These are phyloP conservation scores for Scaptodrosophila latifasciaeformis DNA, from an alignment of 2,888 invertebrate genomes.

Conservation along the genomic window DNA sequence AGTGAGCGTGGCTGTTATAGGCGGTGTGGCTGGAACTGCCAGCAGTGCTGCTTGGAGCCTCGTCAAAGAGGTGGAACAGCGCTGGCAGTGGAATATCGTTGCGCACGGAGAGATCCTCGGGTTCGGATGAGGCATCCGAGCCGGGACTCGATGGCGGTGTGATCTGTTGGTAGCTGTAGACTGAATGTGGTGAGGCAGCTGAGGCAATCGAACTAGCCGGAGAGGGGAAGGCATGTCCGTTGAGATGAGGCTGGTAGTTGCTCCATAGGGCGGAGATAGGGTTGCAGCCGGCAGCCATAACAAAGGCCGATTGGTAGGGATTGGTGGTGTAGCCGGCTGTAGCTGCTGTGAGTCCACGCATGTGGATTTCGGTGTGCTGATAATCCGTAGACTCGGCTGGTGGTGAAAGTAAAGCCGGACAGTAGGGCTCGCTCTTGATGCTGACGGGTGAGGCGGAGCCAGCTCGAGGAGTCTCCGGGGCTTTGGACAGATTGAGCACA, in stretches of 20 bases:
- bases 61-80: conserved; percentile 65
- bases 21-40: conserved; percentile 18
- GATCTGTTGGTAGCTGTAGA: conserved; percentile 61
- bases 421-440: conserved; percentile 24
- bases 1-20: conserved; percentile 20
- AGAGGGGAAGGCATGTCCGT: conserved; percentile 47
- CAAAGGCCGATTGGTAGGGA: conserved; percentile 66
- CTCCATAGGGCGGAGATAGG: conserved; percentile 68
- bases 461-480: conserved; percentile 31
- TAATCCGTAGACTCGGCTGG: conserved; percentile 53
- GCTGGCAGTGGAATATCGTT: conserved; percentile 72
- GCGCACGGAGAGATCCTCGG: conserved; percentile 73
- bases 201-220: conserved; percentile 54
- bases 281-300: conserved; percentile 67
- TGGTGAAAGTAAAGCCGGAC: conserved; percentile 60
- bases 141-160: conserved; percentile 72
- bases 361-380: conserved; percentile 62
- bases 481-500: conserved; percentile 68
- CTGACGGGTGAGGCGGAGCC: neutral
- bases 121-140: conserved; percentile 67
- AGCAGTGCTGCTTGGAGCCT: conserved; percentile 47
- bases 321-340: conserved; percentile 62
- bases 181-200: conserved; percentile 49
- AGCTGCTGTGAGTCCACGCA: conserved; percentile 65
- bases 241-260: conserved; percentile 54